Evolutionary conservation across 1,140 invertebrate genomes (phyloP).

Genomic region (Latrodectus geometricus): DNA sequence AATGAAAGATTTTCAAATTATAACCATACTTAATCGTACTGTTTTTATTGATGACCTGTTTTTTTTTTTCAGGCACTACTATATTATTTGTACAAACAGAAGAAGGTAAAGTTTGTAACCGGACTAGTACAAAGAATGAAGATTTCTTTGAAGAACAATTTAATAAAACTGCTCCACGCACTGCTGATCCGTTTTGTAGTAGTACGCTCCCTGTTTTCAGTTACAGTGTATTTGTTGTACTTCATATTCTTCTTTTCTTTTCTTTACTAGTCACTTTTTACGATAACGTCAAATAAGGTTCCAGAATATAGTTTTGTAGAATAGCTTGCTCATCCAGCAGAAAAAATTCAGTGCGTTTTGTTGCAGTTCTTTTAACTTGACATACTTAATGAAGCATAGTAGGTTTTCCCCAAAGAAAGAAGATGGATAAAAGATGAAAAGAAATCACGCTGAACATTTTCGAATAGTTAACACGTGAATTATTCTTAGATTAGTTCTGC

Average conservation of each 20-base stretch:
- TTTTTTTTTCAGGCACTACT: conserved; percentile 31
- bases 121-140: conserved; percentile 45
- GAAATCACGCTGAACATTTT: background rate
- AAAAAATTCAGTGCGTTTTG: background rate
- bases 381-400: too few species aligned
- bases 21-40: background rate
- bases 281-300: conserved; percentile 17
- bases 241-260: conserved; percentile 47
- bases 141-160: conserved; percentile 46
- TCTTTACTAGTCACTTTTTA: conserved; percentile 41
- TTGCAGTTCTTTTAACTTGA: too few species aligned
- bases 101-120: conserved; percentile 28
- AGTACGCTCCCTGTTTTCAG: conserved; percentile 40
- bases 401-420: background rate
- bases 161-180: conserved; percentile 34
- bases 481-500: background rate
- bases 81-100: conserved; percentile 40
- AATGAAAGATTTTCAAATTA: background rate
- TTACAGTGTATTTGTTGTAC: conserved; percentile 38
- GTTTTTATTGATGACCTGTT: background rate
- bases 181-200: conserved; percentile 43
- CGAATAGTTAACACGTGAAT: background rate
- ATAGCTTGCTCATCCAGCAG: too few species aligned
- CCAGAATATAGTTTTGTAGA: background rate
- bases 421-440: background rate